Evolutionary conservation across 2,797 vertebrate genomes (phyloP), one percentile per base, ranked within the genome.

Genomic region (Sarcophilus harrisii): DNA sequence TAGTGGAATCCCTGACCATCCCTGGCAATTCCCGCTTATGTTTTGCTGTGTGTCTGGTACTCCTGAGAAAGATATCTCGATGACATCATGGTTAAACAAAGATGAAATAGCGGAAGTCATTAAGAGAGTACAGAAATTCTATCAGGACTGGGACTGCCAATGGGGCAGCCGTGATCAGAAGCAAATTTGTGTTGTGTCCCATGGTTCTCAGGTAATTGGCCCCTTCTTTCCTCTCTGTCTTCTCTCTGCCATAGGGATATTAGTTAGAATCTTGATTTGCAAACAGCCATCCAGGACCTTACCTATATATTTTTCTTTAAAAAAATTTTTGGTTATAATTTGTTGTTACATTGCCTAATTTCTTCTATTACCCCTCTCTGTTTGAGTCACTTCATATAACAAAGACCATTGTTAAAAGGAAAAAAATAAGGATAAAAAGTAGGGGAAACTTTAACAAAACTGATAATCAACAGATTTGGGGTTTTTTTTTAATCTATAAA

Each of bases 151-250:
- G 99, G 99, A 99, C 0, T 49, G 90, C 10, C 97, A 98, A 95
- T 99, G 99, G 99, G 99, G 98, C 9, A 0, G 4, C 90, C 94
- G 2, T 13, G 98, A 99, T 90, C 97, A 97, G 95, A 97, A 96
- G 91, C 98, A 97, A 95, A 98, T 99, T 93, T 99, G 99, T 2
- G 98, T 99, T 5, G 98, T 99, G 21, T 99, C 99, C 96, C 99
- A 99, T 1, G 99, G 99, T 12, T 96, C 4, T 58, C 99, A 99
- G 99, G 99, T 99, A 98, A 93, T 10, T 81, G 73, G 57, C 52
- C 14, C 3, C 0, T 4, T 95, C 38, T 21, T 81, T 81, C 21
- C 0, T 1, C 32, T 2, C 12, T 11, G 52, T 89, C 89, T 32
- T 0, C n/a, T 5, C 29, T 57, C 18, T 57, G 5, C 54, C 2